Evolutionary conservation across 2,797 vertebrate species (phyloP), one percentile per base, ranked within the genome.

Genomic region (Picus viridis): DNA sequence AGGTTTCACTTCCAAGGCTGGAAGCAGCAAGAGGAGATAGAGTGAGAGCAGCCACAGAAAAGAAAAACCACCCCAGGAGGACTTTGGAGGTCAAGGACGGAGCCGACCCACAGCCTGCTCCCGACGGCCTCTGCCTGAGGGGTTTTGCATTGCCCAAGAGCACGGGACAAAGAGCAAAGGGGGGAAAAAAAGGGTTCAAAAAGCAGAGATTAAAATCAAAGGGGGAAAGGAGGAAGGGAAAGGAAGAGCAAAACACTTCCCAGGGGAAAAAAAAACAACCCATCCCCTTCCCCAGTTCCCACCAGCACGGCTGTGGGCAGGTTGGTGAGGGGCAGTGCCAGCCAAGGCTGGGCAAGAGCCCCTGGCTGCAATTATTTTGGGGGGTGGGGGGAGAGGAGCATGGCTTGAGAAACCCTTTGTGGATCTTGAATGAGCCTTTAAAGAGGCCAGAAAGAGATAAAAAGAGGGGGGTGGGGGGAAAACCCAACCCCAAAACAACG

Each of bases 361-460:
- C 0, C 12, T 0, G 3, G 36, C 30, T 39, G 51, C 54, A 83
- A 89, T 94, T 90, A 90, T 68, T 68, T 30, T 65, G 65, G 16
- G 41, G 15, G 41, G 41, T 6, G 5, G 41, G 41, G 65, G 45
- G 91, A 71, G 84, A 74, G 81, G 81, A 82, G 59, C 5, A 32
- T 24, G 62, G 91, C 82, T 67, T 20, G 78, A 90, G 92, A 90
- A 87, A 71, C 68, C 64, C 90, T 92, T 83, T 84, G 79, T 36
- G 16, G 92, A 51, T 95, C 96, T 92, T 95, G 96, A 97, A 97
- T 90, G 95, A 97, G 95, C 93, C 91, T 97, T 96, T 92, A 94
- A 97, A 96, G 54, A 26, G 0, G 32, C 84, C 85, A 93, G 86
- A 86, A 89, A 81, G 22, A 51, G 41, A 15, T 19, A 9, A 19